These are phyloP conservation scores for Beroe ovata DNA, from an alignment of 37 sponge, comb jelly and placozoan species.

Conservation along the genomic window DNA sequence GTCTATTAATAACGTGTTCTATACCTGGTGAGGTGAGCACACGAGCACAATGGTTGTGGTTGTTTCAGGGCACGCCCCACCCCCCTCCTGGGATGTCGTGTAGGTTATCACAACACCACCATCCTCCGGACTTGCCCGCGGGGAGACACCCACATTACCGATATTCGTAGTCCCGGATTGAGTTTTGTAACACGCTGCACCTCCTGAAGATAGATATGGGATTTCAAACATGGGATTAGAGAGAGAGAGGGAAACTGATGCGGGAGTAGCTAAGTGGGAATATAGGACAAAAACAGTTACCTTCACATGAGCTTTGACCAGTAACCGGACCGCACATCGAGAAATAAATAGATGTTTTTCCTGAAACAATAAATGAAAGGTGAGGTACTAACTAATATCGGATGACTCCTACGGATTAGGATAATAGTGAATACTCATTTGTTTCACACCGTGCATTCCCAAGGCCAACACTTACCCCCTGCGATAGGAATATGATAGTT, in stretches of 20 bases:
- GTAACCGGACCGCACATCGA: slow-evolving; percentile 47
- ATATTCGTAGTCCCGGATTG: neutral
- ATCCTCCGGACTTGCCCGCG: neutral
- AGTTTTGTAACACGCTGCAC: slow-evolving; percentile 30
- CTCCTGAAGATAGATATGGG: too few species aligned
- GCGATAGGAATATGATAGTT: slow-evolving; percentile 50
- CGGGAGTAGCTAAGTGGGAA: too few species aligned
- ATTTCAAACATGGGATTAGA: too few species aligned
- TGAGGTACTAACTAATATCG: too few species aligned
- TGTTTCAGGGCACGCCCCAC: neutral
- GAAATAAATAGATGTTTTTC: slow-evolving; percentile 1
- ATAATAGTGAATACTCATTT: too few species aligned
- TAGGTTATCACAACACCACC: slow-evolving; percentile 41
- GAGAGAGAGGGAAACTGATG: too few species aligned
- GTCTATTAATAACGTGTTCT: too few species aligned
- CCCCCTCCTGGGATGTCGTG: neutral
- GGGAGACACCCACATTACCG: neutral
- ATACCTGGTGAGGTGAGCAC: neutral
- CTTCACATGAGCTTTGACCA: slow-evolving; percentile 23
- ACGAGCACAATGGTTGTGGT: slow-evolving; percentile 7
- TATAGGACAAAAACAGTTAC: too few species aligned
- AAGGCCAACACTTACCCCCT: neutral
- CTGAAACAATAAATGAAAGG: neutral
- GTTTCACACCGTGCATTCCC: too few species aligned
- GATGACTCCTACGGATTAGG: too few species aligned